Evolutionary conservation across 1,140 invertebrate genomes (phyloP).

Genomic region (Lutraria rhynchaena): DNA sequence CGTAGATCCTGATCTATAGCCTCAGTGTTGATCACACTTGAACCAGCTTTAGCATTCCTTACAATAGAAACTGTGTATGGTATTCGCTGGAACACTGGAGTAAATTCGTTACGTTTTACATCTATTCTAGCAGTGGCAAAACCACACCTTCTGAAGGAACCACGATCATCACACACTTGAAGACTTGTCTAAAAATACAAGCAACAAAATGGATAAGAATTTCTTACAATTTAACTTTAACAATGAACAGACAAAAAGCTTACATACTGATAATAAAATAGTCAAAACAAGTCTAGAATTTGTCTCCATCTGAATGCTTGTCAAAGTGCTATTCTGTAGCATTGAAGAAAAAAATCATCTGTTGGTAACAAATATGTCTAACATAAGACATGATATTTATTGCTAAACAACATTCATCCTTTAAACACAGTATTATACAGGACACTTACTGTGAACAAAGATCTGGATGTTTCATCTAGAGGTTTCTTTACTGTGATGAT

Average conservation of each 20-base stretch:
- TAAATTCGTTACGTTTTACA: conserved; percentile 4
- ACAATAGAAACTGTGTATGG: neutral
- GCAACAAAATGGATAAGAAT: neutral
- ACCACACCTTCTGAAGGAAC: conserved; percentile 18
- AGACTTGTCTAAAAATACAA: conserved; percentile 15
- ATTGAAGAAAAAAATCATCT: too few species aligned
- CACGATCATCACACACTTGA: conserved; percentile 46
- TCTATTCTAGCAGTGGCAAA: conserved; percentile 34
- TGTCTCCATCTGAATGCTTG: too few species aligned
- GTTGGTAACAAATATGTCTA: too few species aligned
- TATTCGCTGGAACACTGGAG: conserved; percentile 19
- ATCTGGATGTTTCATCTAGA: conserved; percentile 21
- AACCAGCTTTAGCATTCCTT: conserved; percentile 6
- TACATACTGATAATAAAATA: too few species aligned
- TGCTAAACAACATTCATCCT: too few species aligned
- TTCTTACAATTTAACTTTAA: too few species aligned
- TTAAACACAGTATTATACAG: too few species aligned
- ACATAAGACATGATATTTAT: too few species aligned
- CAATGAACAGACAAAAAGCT: too few species aligned
- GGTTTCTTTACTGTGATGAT: conserved; percentile 65
- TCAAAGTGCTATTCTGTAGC: too few species aligned
- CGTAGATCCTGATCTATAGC: conserved; percentile 27
- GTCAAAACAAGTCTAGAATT: too few species aligned
- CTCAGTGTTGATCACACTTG: conserved; percentile 33
- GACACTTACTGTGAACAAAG: neutral